Evolutionary conservation across 2,888 invertebrate genomes (phyloP).

Genomic region (Zygothrica quintamaculata): DNA sequence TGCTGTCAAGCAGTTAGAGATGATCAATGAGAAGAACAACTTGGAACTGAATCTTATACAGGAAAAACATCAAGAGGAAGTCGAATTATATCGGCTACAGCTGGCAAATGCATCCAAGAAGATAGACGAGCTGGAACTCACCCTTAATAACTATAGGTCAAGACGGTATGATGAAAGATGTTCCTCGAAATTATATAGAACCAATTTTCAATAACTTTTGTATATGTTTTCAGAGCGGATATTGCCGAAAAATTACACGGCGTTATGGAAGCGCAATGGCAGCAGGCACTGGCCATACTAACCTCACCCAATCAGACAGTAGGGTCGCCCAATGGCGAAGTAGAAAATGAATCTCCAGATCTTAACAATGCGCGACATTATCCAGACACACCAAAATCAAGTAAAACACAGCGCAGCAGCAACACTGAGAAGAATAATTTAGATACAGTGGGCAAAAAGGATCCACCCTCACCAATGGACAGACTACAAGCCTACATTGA

Average conservation of each 20-base stretch:
- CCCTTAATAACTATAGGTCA: conserved; percentile 83
- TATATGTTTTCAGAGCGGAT: conserved; percentile 86
- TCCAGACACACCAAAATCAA: conserved; percentile 82
- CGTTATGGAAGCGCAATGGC: conserved; percentile 93
- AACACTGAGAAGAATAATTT: conserved; percentile 73
- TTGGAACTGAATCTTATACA: conserved; percentile 91
- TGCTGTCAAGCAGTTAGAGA: conserved; percentile 89
- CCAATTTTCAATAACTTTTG: not conserved
- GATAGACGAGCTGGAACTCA: conserved; percentile 88
- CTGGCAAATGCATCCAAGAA: conserved; percentile 89
- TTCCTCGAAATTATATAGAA: no score
- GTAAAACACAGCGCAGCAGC: conserved; percentile 70
- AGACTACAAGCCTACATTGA: conserved; percentile 83
- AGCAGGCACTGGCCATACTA: conserved; percentile 90
- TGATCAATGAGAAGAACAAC: conserved; percentile 89
- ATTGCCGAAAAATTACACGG: conserved; percentile 90
- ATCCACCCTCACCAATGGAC: conserved; percentile 73
- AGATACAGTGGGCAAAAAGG: conserved; percentile 56
- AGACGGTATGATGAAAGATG: conserved; percentile 73
- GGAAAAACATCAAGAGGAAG: conserved; percentile 92
- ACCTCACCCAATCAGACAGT: conserved; percentile 84
- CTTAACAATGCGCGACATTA: conserved; percentile 77
- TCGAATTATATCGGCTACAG: conserved; percentile 89
- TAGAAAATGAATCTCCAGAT: conserved; percentile 66
- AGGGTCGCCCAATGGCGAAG: conserved; percentile 42